Evolutionary conservation across 2,888 invertebrate genomes (phyloP).

Genomic region (Creontiades dilutus): DNA sequence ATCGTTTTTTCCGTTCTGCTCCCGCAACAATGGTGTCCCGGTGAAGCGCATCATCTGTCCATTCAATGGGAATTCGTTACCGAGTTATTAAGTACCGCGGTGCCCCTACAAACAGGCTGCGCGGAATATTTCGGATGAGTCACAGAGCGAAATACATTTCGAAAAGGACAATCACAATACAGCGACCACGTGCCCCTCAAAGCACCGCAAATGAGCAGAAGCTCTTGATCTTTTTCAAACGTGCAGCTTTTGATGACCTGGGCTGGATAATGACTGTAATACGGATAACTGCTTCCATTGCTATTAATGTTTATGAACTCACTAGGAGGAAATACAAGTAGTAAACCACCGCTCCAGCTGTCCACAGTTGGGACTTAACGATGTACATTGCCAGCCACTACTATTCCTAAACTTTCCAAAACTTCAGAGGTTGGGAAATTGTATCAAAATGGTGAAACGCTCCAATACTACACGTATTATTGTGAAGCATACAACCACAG

Average conservation of each 20-base stretch:
- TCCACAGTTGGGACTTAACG: no score
- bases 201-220: background rate
- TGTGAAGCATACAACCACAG: no score
- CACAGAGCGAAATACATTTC: slow-evolving; percentile 45
- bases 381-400: no score
- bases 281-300: no score
- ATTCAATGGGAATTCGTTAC: slow-evolving; percentile 66
- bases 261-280: background rate
- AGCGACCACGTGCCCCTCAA: background rate
- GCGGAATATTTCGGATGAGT: slow-evolving; percentile 40
- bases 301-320: no score
- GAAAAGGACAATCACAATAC: background rate
- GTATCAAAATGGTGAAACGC: no score
- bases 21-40: slow-evolving; percentile 48
- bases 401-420: no score
- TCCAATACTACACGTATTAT: no score
- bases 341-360: no score
- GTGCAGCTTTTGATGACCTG: background rate
- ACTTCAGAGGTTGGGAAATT: no score
- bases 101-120: background rate
- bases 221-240: background rate
- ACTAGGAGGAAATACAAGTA: no score
- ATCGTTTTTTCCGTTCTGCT: slow-evolving; percentile 59
- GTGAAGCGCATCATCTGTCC: slow-evolving; percentile 66
- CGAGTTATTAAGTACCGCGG: slow-evolving; percentile 41